Percentiles rank a stretch among this genome's conserved stretches.
Conservation (phyloP, 2,888 invertebrate species). For the Apomyelois bistriatella region DNA sequence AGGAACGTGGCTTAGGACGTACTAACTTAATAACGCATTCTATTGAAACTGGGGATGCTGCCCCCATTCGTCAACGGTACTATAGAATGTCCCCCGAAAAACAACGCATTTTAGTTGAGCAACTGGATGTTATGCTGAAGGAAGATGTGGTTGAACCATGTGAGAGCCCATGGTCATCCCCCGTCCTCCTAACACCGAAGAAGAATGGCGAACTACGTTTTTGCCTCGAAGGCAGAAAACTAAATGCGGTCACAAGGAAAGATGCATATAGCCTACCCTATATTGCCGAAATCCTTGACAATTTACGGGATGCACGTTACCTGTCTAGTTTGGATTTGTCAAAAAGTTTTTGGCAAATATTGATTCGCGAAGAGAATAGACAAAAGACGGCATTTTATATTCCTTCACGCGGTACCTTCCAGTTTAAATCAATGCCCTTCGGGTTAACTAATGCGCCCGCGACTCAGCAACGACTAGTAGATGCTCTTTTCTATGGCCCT, state of each 20-base stretch:
- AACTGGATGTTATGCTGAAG: background rate
- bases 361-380: background rate
- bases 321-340: background rate
- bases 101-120: conserved; percentile 14
- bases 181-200: background rate
- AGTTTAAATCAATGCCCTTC: background rate
- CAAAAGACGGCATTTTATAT: background rate
- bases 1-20: conserved; percentile 22
- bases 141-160: background rate
- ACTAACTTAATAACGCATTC: conserved; percentile 18
- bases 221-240: background rate
- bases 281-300: background rate
- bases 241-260: background rate
- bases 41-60: conserved; percentile 19
- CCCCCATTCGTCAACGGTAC: conserved; percentile 27
- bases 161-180: background rate
- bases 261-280: background rate
- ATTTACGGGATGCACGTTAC: background rate
- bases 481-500: too few relatives aligned
- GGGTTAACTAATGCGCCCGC: too few relatives aligned
- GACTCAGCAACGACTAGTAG: too few relatives aligned
- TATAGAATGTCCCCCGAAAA: conserved; percentile 30
- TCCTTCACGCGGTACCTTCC: background rate
- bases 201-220: background rate
- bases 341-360: background rate